Conservation (phyloP, 1,140 invertebrate genomes). For the Bombus difficillimus region DNA sequence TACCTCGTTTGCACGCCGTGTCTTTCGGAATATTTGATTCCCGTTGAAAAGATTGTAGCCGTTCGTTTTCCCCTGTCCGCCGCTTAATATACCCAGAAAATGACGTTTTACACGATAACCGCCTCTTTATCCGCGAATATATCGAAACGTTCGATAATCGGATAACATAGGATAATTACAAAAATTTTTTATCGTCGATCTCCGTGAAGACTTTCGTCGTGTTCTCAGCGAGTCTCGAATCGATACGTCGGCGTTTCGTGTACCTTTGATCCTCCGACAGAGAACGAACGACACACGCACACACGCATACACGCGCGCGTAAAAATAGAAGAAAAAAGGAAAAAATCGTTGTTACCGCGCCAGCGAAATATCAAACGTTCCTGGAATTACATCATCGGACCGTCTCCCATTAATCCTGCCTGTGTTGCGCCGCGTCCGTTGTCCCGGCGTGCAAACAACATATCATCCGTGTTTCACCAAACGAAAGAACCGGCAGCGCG, state of each 20-base stretch:
- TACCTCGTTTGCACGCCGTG: not conserved
- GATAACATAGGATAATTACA: conserved; percentile 6
- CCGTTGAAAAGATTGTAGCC: not conserved
- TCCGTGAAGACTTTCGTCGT: not conserved
- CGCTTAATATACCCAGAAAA: not conserved
- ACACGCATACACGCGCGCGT: not conserved
- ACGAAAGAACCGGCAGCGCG: conserved; percentile 47
- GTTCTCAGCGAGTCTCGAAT: not conserved
- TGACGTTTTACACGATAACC: conserved; percentile 7
- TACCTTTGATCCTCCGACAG: conserved; percentile 4
- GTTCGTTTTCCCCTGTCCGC: not conserved
- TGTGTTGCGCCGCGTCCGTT: conserved; percentile 43
- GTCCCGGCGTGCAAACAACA: conserved; percentile 51
- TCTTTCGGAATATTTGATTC: conserved; percentile 39
- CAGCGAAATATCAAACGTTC: conserved; percentile 49
- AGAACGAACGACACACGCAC: not conserved
- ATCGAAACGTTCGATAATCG: conserved; percentile 5
- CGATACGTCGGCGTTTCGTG: not conserved
- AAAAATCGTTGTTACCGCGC: conserved; percentile 29
- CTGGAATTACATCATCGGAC: conserved; percentile 48
- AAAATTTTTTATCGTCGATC: not conserved
- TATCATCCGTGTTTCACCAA: conserved; percentile 46
- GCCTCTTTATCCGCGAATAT: not conserved
- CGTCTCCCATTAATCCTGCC: conserved; percentile 51
- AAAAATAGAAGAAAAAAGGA: not conserved